Percentiles rank a stretch among this genome's conserved stretches.
Conservation (phyloP, 1,140 invertebrate species). For the Leptinotarsa lineolata region DNA sequence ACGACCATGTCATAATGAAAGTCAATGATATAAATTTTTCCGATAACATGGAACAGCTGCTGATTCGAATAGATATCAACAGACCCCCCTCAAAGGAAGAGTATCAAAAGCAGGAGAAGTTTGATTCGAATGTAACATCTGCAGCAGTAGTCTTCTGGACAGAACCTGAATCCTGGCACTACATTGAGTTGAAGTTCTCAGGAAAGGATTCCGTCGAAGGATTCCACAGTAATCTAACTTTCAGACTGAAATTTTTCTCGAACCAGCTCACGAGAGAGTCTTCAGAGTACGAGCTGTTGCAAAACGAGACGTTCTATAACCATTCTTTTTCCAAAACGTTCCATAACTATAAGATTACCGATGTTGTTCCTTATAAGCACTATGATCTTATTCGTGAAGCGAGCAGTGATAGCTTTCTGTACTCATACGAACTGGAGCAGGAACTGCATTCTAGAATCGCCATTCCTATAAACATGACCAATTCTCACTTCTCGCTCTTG, state of each 20-base stretch:
- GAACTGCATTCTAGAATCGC: slow-evolving; percentile 60
- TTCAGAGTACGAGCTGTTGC: slow-evolving; percentile 23
- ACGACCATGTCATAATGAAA: slow-evolving; percentile 34
- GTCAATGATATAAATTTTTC: slow-evolving; percentile 37
- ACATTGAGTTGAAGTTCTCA: slow-evolving; percentile 56
- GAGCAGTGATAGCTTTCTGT: slow-evolving; percentile 71
- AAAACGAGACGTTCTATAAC: slow-evolving; percentile 32
- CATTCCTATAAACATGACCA: slow-evolving; percentile 67
- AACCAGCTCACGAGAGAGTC: slow-evolving; percentile 18
- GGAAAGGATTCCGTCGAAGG: slow-evolving; percentile 18
- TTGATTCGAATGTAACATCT: slow-evolving; percentile 44
- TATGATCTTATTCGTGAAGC: slow-evolving; percentile 67
- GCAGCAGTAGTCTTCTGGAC: slow-evolving; percentile 60
- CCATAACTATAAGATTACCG: slow-evolving; percentile 33
- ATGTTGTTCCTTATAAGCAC: slow-evolving; percentile 41
- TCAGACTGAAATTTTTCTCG: slow-evolving; percentile 32
- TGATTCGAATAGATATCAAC: slow-evolving; percentile 55
- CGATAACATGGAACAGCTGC: slow-evolving; percentile 44
- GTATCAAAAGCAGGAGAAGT: slow-evolving; percentile 52
- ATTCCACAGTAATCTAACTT: slow-evolving; percentile 25
- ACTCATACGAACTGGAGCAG: slow-evolving; percentile 69
- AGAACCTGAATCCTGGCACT: slow-evolving; percentile 61
- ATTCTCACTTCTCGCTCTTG: slow-evolving; percentile 62
- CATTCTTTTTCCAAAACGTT: slow-evolving; percentile 35
- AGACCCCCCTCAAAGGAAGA: slow-evolving; percentile 55